Evolutionary conservation across 2,888 invertebrate genomes (phyloP), one percentile per base, ranked within the genome.

Genomic region (Colostygia pectinataria): DNA sequence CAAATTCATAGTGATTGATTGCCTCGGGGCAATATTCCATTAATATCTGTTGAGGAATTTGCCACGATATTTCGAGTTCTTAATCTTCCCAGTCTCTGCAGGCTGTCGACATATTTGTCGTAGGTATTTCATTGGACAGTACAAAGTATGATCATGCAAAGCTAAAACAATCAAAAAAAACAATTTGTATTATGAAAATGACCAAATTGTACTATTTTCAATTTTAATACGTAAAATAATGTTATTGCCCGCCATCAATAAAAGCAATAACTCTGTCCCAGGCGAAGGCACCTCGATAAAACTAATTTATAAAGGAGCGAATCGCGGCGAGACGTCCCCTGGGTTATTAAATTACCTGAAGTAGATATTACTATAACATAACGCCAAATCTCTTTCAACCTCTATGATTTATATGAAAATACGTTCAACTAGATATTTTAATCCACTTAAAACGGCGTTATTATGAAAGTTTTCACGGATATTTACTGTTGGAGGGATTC

Each of bases 21-120:
- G 76, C 83, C 77, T 68, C 64, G 60, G 63, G 62, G 75, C 72
- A 77, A 77, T 80, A 78, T 83, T 83, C 82, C 86, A 83, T 87
- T 84, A 85, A 84, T 84, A 87, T 76, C 83, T 79, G 83, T 83
- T 86, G 68, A 78, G 71, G 68, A 81, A 81, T 83, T 84, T 82
- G 75, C 81, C 76, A 62, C 78, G 63, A 74, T 78, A 72, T 49
- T 44, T 50, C 39, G 28, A 28, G 39, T 44, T 34, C 52, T 58
- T 46, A 67, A 59, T n/a, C n/a, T n/a, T n/a, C n/a, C n/a, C 77
- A 73, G 71, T 75, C 71, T 65, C 59, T 61, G 57, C 33, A 37
- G 31, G 37, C 24, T 14, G 36, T 27, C 31, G 18, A 44, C 43
- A 29, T 44, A 37, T 42, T 42, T 25, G 41, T 33, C 32, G 33